Evolutionary conservation across 2,888 invertebrate species (phyloP).

Genomic region (Diarsia rubi): DNA sequence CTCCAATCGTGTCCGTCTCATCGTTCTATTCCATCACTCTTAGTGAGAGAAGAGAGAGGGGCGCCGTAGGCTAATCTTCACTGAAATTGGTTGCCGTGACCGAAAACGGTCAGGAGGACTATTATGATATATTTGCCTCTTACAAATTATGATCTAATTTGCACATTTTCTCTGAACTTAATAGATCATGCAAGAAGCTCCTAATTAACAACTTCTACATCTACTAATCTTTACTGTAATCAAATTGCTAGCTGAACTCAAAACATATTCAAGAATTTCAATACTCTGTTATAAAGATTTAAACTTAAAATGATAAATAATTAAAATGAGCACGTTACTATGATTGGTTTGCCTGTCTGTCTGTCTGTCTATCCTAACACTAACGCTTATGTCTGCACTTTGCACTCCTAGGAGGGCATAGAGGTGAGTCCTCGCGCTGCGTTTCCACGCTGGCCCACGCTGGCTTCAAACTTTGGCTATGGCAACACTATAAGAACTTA

Average conservation of each 20-base stretch:
- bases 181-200: neutral
- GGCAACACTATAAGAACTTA: neutral
- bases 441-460: slow-evolving; percentile 54
- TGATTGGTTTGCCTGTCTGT: slow-evolving; percentile 84
- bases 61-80: neutral
- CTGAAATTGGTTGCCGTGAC: neutral
- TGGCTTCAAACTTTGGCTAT: neutral
- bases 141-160: neutral
- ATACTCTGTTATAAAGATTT: neutral
- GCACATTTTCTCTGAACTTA: neutral
- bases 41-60: too few species aligned
- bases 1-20: neutral
- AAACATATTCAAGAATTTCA: neutral
- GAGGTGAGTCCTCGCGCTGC: slow-evolving; percentile 84
- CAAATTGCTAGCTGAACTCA: neutral
- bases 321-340: slow-evolving; percentile 76
- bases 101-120: neutral
- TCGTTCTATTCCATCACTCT: neutral
- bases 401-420: slow-evolving; percentile 89
- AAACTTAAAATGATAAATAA: slow-evolving; percentile 17
- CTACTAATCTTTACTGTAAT: neutral
- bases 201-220: neutral
- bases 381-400: slow-evolving; percentile 85
- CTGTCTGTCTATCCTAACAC: slow-evolving; percentile 84
- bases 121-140: neutral